Evolutionary conservation across 1,140 invertebrate species (phyloP), one percentile per base, ranked within the genome.

Genomic region (Euwallacea fornicatus): DNA sequence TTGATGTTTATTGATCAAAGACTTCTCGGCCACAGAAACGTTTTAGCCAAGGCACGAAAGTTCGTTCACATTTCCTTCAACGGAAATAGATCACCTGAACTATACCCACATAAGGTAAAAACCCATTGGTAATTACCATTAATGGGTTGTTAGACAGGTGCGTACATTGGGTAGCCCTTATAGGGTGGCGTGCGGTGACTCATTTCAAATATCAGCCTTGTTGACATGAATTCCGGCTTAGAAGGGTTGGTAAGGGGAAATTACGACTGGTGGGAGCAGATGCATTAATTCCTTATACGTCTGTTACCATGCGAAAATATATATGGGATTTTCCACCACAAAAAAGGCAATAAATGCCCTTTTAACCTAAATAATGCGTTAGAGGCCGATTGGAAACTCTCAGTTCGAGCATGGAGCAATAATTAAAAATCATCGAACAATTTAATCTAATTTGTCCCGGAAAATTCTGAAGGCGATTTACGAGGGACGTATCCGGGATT

Each of bases 41-140:
- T 33, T 33, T 2, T 33, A 4, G 21, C 21, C 21, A 33, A 33
- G 46, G 9, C 46, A 50, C 46, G 46, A 58, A 58, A 21, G 56
- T 41, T 58, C 15, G 33, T 58, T 58, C 33, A 15, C 56, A 41
- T 58, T n/a, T 4, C 4, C 21, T 33, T 4, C 21, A 41, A 16
- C 15, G 56, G 9, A 58, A n/a, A 58, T 58, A 2, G 56, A 58
- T 58, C 15, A 58, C 33, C 15, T 58, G 56, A 58, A 58, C 21
- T 33, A 58, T 10, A 58, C 56, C 56, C 56, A 50, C 13, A 50
- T 50, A 13, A 50, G 21, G 21, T 33, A 33, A 33, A 33, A 33
- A 50, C 9, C 46, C 46, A 50, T 50, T 50, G 46, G 46, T 6
- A 50, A 50, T 50, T 50, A 11, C 46, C 46, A 50, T 50, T 50